Conservation (phyloP, 1,140 invertebrate genomes). For the Temnothorax curvispinosus region DNA sequence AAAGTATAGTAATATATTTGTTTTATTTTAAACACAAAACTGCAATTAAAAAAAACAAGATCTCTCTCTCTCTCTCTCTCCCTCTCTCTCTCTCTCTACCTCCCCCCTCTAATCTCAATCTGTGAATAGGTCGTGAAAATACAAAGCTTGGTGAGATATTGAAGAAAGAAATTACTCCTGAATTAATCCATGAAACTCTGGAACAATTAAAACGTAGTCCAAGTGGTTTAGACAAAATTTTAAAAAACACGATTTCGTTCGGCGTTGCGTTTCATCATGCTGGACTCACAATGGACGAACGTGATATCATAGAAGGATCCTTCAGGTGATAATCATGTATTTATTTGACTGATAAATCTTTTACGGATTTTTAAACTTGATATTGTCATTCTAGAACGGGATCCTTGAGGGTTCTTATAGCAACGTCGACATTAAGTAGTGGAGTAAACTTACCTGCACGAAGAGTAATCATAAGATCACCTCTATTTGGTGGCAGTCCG, state of each 20-base stretch:
- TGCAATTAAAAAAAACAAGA: neutral
- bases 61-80: neutral
- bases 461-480: conserved; percentile 96
- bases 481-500: conserved; percentile 91
- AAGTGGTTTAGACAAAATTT: conserved; percentile 92
- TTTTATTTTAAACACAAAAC: conserved; percentile 23
- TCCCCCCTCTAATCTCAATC: neutral
- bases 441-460: conserved; percentile 98
- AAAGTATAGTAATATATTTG: neutral
- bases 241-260: conserved; percentile 93
- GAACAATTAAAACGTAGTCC: conserved; percentile 94
- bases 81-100: too few relatives aligned
- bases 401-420: conserved; percentile 94
- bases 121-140: conserved; percentile 76
- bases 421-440: conserved; percentile 98
- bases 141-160: conserved; percentile 86
- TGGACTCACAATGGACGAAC: conserved; percentile 98
- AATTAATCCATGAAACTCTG: conserved; percentile 91
- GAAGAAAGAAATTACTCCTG: conserved; percentile 88
- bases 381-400: conserved; percentile 88
- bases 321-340: conserved; percentile 83
- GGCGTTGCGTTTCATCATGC: conserved; percentile 99
- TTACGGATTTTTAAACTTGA: neutral
- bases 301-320: conserved; percentile 96
- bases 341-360: neutral